Conservation (phyloP, 2,797 vertebrate species). For the Pangasius macronema region DNA sequence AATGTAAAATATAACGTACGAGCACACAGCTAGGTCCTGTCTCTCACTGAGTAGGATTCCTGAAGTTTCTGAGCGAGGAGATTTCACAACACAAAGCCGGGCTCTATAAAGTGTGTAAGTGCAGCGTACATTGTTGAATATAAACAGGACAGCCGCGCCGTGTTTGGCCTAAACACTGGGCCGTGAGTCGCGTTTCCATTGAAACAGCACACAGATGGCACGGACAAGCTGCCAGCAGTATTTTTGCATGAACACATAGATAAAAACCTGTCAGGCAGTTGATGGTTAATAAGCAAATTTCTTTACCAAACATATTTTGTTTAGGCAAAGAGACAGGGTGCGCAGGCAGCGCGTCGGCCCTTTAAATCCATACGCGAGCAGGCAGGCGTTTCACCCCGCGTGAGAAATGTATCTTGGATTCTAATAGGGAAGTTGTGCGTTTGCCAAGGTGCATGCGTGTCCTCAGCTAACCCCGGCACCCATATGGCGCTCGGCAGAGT, state of each 20-base stretch:
- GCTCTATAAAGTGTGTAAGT: slow-evolving; percentile 9
- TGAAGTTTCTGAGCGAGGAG: background rate
- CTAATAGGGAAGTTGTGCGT: slow-evolving; percentile 78
- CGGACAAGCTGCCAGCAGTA: slow-evolving; percentile 34
- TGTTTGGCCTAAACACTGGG: slow-evolving; percentile 45
- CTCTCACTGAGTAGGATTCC: background rate
- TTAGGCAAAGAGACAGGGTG: slow-evolving; percentile 41
- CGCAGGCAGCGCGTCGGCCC: slow-evolving; percentile 52
- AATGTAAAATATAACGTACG: background rate
- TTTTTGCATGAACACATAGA: slow-evolving; percentile 52
- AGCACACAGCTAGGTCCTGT: background rate
- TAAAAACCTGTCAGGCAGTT: slow-evolving; percentile 42
- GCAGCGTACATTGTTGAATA: slow-evolving; percentile 33
- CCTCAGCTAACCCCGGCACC: slow-evolving; percentile 78
- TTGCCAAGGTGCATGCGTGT: slow-evolving; percentile 80
- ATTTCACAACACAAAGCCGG: background rate
- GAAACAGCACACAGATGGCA: slow-evolving; percentile 44
- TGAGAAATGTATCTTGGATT: slow-evolving; percentile 81
- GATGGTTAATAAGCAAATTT: slow-evolving; percentile 50
- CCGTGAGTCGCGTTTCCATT: slow-evolving; percentile 31
- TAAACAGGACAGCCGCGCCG: slow-evolving; percentile 30
- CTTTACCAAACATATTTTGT: slow-evolving; percentile 44
- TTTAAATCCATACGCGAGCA: slow-evolving; percentile 65
- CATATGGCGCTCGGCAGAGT: slow-evolving; percentile 80
- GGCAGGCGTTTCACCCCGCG: slow-evolving; percentile 72